Base-by-base conservation (phyloP, 2,888 invertebrate species). In the Himalopsyche kuldschensis region DNA sequence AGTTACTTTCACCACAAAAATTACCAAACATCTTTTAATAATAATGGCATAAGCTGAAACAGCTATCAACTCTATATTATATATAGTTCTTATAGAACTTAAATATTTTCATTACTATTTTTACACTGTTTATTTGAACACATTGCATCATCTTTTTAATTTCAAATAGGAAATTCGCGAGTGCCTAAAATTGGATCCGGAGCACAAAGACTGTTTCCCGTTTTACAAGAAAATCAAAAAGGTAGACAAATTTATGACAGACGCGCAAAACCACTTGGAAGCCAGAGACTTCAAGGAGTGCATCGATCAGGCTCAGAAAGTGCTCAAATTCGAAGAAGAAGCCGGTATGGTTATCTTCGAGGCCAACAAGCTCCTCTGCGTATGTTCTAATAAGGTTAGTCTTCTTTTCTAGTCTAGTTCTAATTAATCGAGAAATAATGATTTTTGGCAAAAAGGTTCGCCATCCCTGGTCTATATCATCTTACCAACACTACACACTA, bases 201-300 rank as follows among this genome's bases (percentile, higher is more conserved):
- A 99, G 88, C 98, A 99, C 91, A 97, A 98, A 90, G 93, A 95
- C 87, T 99, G 99, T 90, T 98, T 98, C 90, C 95, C 96, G 27
- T 95, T 98, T 88, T 99, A 99, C 92, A 99, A 99, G 90, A 97
- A 96, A 89, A 92, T 99, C 46, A 98, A 98, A 89, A 98, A 98
- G 89, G 93, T 99, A 17, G 97, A 96, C 87, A 98, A 97, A 89
- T 91, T 95, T 83, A 89, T 97, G 82, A 89, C 90, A 31, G 93
- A 94, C 31, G 95, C 95, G 11, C 94, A 95, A 87, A 89, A 90
- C 78, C 89, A 92, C 3, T 91, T 93, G 41, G 94, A 94, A 86
- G 90, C 92, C 35, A 92, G 94, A 47, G 93, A 96, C 88, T 96
- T 92, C 90, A 89, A 89, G 1, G 93, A 93, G 10, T 98, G 98